Percentiles rank a stretch among this genome's conserved stretches.
phyloP scores from a whole-genome alignment of 2,888 invertebrate species.

The Apodemia arnacis region DNA sequence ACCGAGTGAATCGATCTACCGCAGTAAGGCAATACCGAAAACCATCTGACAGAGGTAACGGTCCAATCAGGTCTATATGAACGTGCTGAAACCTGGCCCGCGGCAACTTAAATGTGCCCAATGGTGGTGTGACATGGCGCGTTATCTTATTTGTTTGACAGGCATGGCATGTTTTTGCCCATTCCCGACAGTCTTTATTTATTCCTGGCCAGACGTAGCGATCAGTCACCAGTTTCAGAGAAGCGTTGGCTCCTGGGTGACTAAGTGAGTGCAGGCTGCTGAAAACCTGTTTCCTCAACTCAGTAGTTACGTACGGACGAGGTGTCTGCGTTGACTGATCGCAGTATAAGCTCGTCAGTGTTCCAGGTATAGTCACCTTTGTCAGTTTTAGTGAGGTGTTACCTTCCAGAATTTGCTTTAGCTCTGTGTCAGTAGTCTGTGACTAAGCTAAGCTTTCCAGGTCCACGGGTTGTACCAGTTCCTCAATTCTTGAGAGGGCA shows the following conservation, averaged over 20 bases:
- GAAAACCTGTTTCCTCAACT: constrained; percentile 69
- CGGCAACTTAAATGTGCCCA: constrained; percentile 81
- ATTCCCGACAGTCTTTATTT: constrained; percentile 85
- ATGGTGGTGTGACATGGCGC: constrained; percentile 79
- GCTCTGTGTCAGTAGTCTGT: constrained; percentile 48
- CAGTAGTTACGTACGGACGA: constrained; percentile 66
- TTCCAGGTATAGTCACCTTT: constrained; percentile 41
- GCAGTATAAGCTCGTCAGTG: constrained; percentile 59
- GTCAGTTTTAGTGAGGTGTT: constrained; percentile 42
- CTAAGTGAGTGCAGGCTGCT: constrained; percentile 72
- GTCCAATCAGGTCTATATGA: constrained; percentile 90
- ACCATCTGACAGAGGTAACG: constrained; percentile 86
- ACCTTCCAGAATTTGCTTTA: constrained; percentile 19
- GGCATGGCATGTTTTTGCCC: constrained; percentile 85
- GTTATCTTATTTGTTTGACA: constrained; percentile 88
- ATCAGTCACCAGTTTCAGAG: constrained; percentile 80
- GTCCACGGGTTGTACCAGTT: constrained; percentile 47
- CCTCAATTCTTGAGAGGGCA: constrained; percentile 73
- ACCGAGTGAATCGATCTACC: constrained; percentile 86
- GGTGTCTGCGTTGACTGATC: constrained; percentile 58
- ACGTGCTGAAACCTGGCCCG: constrained; percentile 76
- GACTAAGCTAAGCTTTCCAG: constrained; percentile 34
- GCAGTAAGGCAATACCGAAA: constrained; percentile 87
- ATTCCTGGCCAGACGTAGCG: constrained; percentile 89
- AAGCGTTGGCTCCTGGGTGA: constrained; percentile 64